Conservation (phyloP, 2,888 invertebrate species). For the Imbricaverruca yamaguchii region DNA sequence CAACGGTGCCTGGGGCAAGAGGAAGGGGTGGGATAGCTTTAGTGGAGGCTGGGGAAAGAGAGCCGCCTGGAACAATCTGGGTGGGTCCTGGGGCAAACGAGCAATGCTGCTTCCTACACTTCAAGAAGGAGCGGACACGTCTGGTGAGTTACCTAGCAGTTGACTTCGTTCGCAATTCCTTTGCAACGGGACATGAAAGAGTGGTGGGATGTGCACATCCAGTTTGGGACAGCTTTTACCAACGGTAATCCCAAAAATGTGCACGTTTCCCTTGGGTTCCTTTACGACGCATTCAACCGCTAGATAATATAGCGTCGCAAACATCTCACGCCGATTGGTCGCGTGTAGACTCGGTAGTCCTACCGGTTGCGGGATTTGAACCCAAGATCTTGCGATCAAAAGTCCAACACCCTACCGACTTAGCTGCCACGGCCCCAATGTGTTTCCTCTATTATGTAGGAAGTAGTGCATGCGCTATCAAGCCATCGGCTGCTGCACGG, state of each 20-base stretch:
- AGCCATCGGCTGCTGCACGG: no score
- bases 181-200: not conserved
- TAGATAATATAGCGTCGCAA: not conserved
- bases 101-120: not conserved
- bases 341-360: no score
- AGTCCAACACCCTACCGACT: no score
- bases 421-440: no score
- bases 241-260: not conserved
- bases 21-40: constrained; percentile 6
- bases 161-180: not conserved
- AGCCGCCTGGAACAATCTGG: not conserved
- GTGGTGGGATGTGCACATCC: not conserved
- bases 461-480: no score
- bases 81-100: not conserved
- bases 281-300: not conserved
- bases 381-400: no score
- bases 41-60: constrained; percentile 11
- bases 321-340: no score
- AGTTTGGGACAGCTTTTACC: not conserved
- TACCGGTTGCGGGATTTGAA: no score
- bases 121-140: not conserved
- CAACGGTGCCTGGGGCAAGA: constrained; percentile 15
- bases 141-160: not conserved
- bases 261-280: not conserved
- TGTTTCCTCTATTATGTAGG: no score